These are phyloP conservation scores for Drosophila tropicalis DNA, from an alignment of 1,140 invertebrate genomes.

Conservation along the genomic window DNA sequence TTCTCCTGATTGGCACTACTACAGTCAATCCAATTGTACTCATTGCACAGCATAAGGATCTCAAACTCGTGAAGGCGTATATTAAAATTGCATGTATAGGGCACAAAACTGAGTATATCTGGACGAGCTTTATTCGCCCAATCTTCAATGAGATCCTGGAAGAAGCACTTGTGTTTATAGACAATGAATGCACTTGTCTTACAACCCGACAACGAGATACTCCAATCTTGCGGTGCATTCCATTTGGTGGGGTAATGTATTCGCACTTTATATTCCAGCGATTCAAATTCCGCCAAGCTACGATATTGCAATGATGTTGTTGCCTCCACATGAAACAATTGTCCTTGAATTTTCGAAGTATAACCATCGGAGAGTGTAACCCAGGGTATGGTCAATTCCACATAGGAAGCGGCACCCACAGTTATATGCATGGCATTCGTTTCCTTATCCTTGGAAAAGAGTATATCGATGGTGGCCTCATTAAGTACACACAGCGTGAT, in stretches of 20 bases:
- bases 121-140: slow-evolving; percentile 96
- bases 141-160: slow-evolving; percentile 97
- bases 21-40: slow-evolving; percentile 99
- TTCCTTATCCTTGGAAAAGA: slow-evolving; percentile 98
- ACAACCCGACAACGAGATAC: slow-evolving; percentile 94
- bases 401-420: slow-evolving; percentile 95
- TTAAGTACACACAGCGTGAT: slow-evolving; percentile 94
- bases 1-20: slow-evolving; percentile 97
- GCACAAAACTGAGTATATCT: slow-evolving; percentile 97
- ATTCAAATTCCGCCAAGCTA: slow-evolving; percentile 96
- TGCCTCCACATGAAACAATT: slow-evolving; percentile 95
- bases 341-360: slow-evolving; percentile 95
- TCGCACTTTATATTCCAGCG: slow-evolving; percentile 93
- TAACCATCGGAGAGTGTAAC: slow-evolving; percentile 93
- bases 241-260: slow-evolving; percentile 94
- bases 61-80: slow-evolving; percentile 98
- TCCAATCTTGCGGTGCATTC: slow-evolving; percentile 98
- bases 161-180: slow-evolving; percentile 97
- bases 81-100: slow-evolving; percentile 97
- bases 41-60: slow-evolving; percentile 96
- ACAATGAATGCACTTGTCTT: slow-evolving; percentile 96
- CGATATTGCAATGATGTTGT: slow-evolving; percentile 97
- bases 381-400: slow-evolving; percentile 98
- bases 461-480: slow-evolving; percentile 96
- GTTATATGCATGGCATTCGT: slow-evolving; percentile 98